These are phyloP conservation scores for Urechis unicinctus DNA, from an alignment of 2,888 invertebrate genomes.

Conservation along the genomic window DNA sequence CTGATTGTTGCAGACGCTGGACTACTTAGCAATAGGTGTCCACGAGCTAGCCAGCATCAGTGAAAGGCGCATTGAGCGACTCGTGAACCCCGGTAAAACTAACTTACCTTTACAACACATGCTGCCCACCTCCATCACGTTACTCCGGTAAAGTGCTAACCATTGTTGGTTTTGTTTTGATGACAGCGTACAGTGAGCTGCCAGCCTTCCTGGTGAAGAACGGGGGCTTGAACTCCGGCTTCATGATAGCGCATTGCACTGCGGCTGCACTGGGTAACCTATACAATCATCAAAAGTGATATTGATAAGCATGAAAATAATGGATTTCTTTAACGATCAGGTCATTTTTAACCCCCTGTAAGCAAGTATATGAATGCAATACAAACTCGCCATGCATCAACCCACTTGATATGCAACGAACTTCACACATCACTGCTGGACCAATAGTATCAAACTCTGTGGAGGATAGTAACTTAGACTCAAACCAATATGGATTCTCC, in stretches of 20 bases:
- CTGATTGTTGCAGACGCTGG: slow-evolving; percentile 52
- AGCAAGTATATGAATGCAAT: too few species aligned
- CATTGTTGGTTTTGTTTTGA: too few species aligned
- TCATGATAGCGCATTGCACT: slow-evolving; percentile 65
- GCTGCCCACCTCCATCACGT: too few species aligned
- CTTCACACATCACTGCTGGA: not conserved
- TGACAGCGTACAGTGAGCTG: slow-evolving; percentile 58
- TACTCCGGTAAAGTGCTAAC: too few species aligned
- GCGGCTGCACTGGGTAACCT: slow-evolving; percentile 61
- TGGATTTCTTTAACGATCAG: too few species aligned
- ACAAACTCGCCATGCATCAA: too few species aligned
- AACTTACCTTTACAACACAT: not conserved
- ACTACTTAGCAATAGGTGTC: slow-evolving; percentile 62
- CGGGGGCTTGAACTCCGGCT: slow-evolving; percentile 65
- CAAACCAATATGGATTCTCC: not conserved
- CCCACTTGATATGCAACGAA: too few species aligned
- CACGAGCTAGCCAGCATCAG: slow-evolving; percentile 64
- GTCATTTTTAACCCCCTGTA: too few species aligned
- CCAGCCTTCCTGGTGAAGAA: slow-evolving; percentile 63
- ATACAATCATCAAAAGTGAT: too few species aligned
- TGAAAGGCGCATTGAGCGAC: slow-evolving; percentile 60
- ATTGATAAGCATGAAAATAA: too few species aligned
- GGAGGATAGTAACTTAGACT: not conserved
- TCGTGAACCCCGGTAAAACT: slow-evolving; percentile 60
- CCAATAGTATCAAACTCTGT: not conserved